Evolutionary conservation across 2,113 vertebrate species (phyloP), one percentile per base, ranked within the genome.

Genomic region (Phaethon lepturus): DNA sequence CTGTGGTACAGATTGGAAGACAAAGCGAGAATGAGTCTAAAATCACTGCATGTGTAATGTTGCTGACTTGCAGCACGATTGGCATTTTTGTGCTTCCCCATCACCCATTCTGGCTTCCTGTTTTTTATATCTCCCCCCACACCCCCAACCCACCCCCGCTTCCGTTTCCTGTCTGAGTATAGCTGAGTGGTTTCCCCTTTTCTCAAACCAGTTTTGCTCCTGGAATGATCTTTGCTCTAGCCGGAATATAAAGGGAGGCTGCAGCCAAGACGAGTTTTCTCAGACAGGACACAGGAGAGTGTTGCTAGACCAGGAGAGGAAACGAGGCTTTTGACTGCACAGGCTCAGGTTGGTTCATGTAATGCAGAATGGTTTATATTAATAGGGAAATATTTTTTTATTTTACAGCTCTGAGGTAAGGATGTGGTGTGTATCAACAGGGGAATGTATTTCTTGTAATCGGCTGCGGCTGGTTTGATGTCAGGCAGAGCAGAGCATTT

Each of bases 111-210:
- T 76, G 76, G 31, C 94, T 97, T 97, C 95, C 9, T 31, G 76
- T 60, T 49, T 52, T 35, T 31, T 20, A n/a, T 38, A 38, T 38
- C 38, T 38, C 38, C 38, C 38, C 38, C 23, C 23, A 19, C 9
- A 5, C 4, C 2, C 7, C 16, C 29, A 5, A 3, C 2, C 7
- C 16, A 23, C 8, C 9, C 11, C 35, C 10, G 16, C 62, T 71
- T 78, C 71, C 75, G 17, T 92, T 88, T 80, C 35, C 55, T 0
- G 0, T 68, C 55, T 88, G 18, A 19, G 8, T 24, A 29, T 18
- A 63, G 75, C 40, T 67, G 56, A 92, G 81, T 44, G 85, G 71
- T 92, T 97, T 69, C 93, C 86, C 59, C 49, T 94, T 96, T 96
- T 78, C 67, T 79, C 45, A 72, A 55, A 67, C 19, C 18, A 42